Base-by-base conservation (phyloP, 2,113 vertebrate species). In the Neopipo cinnamomea region DNA sequence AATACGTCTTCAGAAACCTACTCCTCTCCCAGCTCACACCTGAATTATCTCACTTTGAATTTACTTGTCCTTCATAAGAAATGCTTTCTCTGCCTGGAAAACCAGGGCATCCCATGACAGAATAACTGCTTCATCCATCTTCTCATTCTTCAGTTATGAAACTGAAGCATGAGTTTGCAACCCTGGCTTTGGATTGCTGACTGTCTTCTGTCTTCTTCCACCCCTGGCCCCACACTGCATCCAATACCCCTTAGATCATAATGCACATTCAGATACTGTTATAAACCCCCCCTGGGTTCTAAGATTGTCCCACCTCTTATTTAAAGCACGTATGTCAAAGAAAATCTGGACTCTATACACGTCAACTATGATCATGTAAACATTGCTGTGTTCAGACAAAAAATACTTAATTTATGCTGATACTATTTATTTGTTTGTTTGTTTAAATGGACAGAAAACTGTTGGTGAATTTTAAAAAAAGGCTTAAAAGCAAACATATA, bases 161-260 rank as follows among this genome's bases (percentile, higher is more conserved):
- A 58, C 3, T 44, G 9, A n/a, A 66, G 7, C 19, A 31, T 65
- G 13, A 74, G 13, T 77, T 80, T 86, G 23, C 11, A 61, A 3
- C 6, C 5, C 8, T 37, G 22, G 2, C 22, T 87, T 94, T 58
- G n/a, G 12, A 58, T 4, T 44, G 4, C 20, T 41, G 73, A 19
- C 9, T 72, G 11, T 14, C 17, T n/a, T 83, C 23, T 61, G 2
- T 37, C 21, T 77, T 14, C 24, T 75, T 14, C 17, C 9, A 71
- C 6, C 0, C 5, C 0, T 19, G 35, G 18, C 16, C 46, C 28
- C 17, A 20, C 11, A 2, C 12, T 70, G 13, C 5, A 41, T 23
- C n/a, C n/a, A 62, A 5, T 8, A 58, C 1, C 5, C 2, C 78
- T 81, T 14, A 85, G 28, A 65, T 55, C 11, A 46, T 30, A 47